These are phyloP conservation scores for Microplitis deprimator DNA, from an alignment of 2,888 invertebrate genomes.

Conservation along the genomic window DNA sequence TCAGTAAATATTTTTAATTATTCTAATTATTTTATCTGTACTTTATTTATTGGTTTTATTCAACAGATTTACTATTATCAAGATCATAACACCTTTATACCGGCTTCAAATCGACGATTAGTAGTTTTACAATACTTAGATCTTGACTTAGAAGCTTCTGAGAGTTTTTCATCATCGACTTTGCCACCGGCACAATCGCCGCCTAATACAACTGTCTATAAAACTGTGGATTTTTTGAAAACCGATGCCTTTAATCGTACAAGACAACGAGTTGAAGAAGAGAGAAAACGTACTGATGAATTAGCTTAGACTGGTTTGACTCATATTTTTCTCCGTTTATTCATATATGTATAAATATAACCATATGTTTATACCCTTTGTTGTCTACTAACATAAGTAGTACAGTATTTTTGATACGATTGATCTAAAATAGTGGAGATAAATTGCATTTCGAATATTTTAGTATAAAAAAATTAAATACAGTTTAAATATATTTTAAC, in stretches of 20 bases:
- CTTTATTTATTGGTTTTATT: slow-evolving; percentile 49
- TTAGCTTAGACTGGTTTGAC: slow-evolving; percentile 53
- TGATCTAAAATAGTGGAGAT: neutral
- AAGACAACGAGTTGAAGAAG: slow-evolving; percentile 83
- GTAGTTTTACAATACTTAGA: slow-evolving; percentile 86
- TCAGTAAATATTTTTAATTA: slow-evolving; percentile 40
- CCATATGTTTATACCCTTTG: too few relatives aligned
- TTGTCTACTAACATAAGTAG: neutral
- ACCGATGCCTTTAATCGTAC: slow-evolving; percentile 94
- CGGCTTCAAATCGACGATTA: slow-evolving; percentile 64
- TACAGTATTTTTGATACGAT: slow-evolving; percentile 17
- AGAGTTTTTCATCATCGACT: slow-evolving; percentile 66
- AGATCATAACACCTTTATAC: slow-evolving; percentile 65
- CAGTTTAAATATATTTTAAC: neutral
- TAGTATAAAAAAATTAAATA: neutral
- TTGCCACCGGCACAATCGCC: slow-evolving; percentile 70
- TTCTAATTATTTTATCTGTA: slow-evolving; percentile 17
- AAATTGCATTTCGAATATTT: neutral
- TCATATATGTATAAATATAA: neutral
- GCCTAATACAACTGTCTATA: slow-evolving; percentile 80
- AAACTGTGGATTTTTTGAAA: slow-evolving; percentile 94
- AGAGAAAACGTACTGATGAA: slow-evolving; percentile 73
- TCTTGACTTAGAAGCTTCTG: slow-evolving; percentile 81
- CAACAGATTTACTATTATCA: slow-evolving; percentile 70
- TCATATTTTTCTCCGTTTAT: slow-evolving; percentile 14